Conservation (phyloP, 2,797 vertebrate species). For the Carduelis carduelis region DNA sequence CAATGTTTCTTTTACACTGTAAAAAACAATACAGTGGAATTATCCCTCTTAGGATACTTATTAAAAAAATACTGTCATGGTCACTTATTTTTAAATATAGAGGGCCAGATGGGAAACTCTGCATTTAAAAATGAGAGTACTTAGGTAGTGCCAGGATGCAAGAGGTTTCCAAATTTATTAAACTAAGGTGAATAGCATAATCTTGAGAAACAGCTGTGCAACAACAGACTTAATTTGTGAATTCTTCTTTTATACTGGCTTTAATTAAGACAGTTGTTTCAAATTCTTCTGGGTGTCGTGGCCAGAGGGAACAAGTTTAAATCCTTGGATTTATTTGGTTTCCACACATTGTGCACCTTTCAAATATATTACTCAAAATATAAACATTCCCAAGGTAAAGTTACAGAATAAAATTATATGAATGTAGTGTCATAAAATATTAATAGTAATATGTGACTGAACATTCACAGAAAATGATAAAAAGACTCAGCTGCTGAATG, state of each 20-base stretch:
- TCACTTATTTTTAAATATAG: background rate
- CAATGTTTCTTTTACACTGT: background rate
- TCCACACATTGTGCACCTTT: background rate
- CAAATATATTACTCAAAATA: background rate
- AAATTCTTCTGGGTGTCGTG: background rate
- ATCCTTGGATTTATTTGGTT: background rate
- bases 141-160: background rate
- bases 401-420: background rate
- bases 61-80: background rate
- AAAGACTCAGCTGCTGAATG: background rate
- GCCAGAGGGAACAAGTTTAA: background rate
- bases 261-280: background rate
- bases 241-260: background rate
- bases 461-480: background rate
- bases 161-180: background rate
- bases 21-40: background rate
- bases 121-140: background rate
- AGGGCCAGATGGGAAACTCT: background rate
- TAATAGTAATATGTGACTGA: background rate
- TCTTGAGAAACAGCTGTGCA: background rate
- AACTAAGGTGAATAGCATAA: background rate
- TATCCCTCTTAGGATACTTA: background rate
- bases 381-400: background rate
- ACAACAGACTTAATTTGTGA: background rate
- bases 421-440: background rate